phyloP scores from a whole-genome alignment of 2,797 vertebrate species.

The Enteromius thamalakanensis region DNA sequence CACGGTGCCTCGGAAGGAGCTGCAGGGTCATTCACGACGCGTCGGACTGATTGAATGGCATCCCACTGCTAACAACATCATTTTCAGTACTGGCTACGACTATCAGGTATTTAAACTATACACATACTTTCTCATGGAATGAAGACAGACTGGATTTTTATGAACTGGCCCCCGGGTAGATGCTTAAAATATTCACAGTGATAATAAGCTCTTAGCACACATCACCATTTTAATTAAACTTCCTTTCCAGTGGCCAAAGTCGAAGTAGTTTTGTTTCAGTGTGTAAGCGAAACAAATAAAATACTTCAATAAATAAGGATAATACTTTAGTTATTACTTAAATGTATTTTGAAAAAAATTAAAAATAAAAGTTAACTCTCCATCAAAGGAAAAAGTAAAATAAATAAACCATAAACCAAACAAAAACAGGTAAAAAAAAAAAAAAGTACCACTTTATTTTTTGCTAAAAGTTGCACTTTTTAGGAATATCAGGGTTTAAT shows the following conservation, averaged over 20 bases:
- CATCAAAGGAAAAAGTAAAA: neutral
- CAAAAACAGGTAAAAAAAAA: no score
- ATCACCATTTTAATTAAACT: slow-evolving; percentile 1
- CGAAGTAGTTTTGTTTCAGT: neutral
- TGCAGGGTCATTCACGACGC: slow-evolving; percentile 75
- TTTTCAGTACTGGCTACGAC: slow-evolving; percentile 79
- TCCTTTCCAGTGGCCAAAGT: neutral
- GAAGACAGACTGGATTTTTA: neutral
- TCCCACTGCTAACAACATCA: slow-evolving; percentile 83
- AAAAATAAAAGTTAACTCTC: no score
- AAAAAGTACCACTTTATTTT: neutral
- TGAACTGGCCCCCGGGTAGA: neutral
- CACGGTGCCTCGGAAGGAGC: slow-evolving; percentile 75
- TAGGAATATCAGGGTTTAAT: neutral
- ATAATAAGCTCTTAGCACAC: neutral
- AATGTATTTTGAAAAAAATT: neutral
- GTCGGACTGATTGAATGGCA: slow-evolving; percentile 93
- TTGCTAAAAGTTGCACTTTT: neutral
- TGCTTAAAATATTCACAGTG: slow-evolving; percentile 12
- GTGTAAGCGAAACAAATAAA: neutral
- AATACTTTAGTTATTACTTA: neutral
- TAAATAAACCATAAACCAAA: neutral
- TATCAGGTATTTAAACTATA: slow-evolving; percentile 67
- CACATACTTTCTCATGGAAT: neutral
- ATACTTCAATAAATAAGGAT: neutral